These are phyloP conservation scores for Eugnorisma glareosa DNA, from an alignment of 2,888 invertebrate species.

Conservation along the genomic window DNA sequence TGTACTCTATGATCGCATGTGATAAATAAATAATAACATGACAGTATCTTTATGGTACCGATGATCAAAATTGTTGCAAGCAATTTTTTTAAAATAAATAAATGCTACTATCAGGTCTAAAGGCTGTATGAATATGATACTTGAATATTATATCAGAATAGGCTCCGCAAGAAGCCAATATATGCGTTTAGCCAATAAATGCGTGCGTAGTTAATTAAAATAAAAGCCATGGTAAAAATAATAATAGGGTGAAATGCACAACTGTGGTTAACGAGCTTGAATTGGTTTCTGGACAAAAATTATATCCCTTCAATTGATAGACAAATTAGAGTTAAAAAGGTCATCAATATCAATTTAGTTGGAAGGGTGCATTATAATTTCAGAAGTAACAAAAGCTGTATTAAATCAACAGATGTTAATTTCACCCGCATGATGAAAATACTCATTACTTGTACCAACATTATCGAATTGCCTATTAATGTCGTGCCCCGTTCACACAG, in stretches of 20 bases:
- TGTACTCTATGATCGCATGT: neutral
- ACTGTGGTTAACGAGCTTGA: slow-evolving; percentile 30
- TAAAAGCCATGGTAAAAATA: slow-evolving; percentile 73
- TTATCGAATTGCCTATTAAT: slow-evolving; percentile 18
- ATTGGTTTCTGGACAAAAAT: slow-evolving; percentile 51
- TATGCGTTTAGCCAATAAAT: slow-evolving; percentile 81
- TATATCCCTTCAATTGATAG: slow-evolving; percentile 25
- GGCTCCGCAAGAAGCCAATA: slow-evolving; percentile 53
- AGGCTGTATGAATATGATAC: slow-evolving; percentile 74
- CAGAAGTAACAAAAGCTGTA: slow-evolving; percentile 19
- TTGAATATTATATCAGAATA: slow-evolving; percentile 34
- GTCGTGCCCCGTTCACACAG: neutral
- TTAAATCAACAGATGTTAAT: slow-evolving; percentile 45
- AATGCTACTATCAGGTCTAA: slow-evolving; percentile 74
- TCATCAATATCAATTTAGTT: slow-evolving; percentile 40
- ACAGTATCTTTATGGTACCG: neutral
- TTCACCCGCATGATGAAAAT: slow-evolving; percentile 58
- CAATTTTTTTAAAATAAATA: neutral
- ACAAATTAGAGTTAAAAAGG: slow-evolving; percentile 28
- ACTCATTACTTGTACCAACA: slow-evolving; percentile 46
- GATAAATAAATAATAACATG: slow-evolving; percentile 5
- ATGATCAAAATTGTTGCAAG: slow-evolving; percentile 1
- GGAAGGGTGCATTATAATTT: slow-evolving; percentile 40
- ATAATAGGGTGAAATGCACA: slow-evolving; percentile 60
- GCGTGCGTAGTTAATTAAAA: slow-evolving; percentile 82